Percentiles rank a stretch among this genome's conserved stretches.
phyloP scores from a whole-genome alignment of 2,797 vertebrate species.

The Avahi laniger region DNA sequence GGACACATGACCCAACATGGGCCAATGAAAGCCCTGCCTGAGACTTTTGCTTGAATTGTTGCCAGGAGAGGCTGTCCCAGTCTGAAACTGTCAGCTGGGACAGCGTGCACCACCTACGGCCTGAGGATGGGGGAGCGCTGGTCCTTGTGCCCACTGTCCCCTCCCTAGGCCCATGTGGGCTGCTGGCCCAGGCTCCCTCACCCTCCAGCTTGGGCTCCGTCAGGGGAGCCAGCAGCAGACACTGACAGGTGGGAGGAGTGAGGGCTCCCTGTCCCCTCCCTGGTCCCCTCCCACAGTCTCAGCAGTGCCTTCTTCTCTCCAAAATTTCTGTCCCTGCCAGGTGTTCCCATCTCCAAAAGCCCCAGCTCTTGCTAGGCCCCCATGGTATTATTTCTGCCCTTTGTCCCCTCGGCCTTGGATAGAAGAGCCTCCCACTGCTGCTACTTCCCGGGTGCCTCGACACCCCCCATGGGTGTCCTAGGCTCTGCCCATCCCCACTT shows the following conservation, averaged over 20 bases:
- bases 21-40: background rate
- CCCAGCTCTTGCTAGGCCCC: background rate
- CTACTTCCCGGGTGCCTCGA: background rate
- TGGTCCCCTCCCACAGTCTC: background rate
- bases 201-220: background rate
- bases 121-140: too few relatives aligned
- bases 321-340: background rate
- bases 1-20: background rate
- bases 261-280: background rate
- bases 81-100: too few relatives aligned
- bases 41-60: background rate
- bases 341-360: background rate
- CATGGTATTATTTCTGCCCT: background rate
- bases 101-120: too few relatives aligned
- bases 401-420: background rate
- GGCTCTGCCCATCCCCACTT: background rate
- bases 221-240: background rate
- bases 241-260: background rate
- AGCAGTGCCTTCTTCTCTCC: background rate
- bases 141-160: too few relatives aligned
- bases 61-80: too few relatives aligned
- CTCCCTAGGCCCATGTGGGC: too few relatives aligned
- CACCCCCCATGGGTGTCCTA: background rate
- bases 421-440: background rate
- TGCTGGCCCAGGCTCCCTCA: too few relatives aligned